Evolutionary conservation across 53 echinoderm and acorn worm genomes (phyloP).

Genomic region (Stichopus horrens): DNA sequence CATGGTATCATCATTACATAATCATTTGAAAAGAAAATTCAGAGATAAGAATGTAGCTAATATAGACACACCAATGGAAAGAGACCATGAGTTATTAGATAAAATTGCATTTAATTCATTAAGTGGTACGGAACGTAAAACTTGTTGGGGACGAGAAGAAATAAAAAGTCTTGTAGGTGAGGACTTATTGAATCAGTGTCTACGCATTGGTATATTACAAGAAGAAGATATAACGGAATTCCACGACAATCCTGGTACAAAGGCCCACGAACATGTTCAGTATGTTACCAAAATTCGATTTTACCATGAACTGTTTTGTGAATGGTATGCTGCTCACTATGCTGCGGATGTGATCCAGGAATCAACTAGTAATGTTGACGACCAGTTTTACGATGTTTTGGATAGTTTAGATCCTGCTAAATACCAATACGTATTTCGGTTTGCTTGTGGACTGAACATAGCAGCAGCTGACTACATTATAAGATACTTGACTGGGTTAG

Average conservation of each 20-base stretch:
- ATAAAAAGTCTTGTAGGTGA: neutral
- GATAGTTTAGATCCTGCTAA: neutral
- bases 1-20: neutral
- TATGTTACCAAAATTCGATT: neutral
- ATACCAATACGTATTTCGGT: neutral
- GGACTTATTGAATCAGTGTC: neutral
- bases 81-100: neutral
- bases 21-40: neutral
- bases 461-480: neutral
- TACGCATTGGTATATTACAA: neutral
- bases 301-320: neutral
- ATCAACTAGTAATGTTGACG: neutral
- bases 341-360: neutral
- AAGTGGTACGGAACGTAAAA: neutral
- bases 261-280: neutral
- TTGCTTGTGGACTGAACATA: neutral
- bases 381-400: neutral
- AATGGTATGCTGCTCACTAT: constrained; percentile 18
- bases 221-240: neutral
- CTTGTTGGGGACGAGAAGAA: neutral
- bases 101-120: neutral
- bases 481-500: neutral
- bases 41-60: neutral
- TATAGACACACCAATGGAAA: neutral
- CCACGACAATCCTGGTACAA: neutral